phyloP scores from a whole-genome alignment of 2,113 vertebrate species.

The Delphinus delphis region DNA sequence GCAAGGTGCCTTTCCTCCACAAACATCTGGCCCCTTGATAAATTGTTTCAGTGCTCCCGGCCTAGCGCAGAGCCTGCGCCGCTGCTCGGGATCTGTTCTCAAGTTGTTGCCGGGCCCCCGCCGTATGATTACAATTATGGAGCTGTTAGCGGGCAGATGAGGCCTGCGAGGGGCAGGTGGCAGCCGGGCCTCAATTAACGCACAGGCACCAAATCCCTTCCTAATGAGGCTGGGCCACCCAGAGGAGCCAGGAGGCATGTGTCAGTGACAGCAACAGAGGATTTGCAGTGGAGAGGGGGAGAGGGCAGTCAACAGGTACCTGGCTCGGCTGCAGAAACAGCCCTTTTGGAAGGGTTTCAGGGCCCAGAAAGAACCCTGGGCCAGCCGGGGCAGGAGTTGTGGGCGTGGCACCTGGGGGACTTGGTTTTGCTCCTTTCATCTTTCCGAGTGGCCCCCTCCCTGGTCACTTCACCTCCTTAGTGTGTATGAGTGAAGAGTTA shows the following conservation, averaged over 20 bases:
- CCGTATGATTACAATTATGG: slow-evolving; percentile 86
- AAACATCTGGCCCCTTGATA: slow-evolving; percentile 83
- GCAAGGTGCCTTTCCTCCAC: slow-evolving; percentile 68
- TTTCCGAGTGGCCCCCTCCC: background rate
- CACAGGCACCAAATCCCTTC: slow-evolving; percentile 84
- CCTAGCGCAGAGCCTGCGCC: slow-evolving; percentile 55
- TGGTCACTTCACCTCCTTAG: background rate
- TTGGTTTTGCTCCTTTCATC: background rate
- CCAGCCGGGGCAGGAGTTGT: background rate
- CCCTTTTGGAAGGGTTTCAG: background rate
- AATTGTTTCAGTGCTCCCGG: slow-evolving; percentile 70
- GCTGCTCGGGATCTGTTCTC: slow-evolving; percentile 85
- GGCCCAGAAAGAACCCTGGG: background rate
- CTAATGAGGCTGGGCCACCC: slow-evolving; percentile 88
- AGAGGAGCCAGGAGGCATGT: slow-evolving; percentile 80
- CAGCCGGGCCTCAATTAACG: slow-evolving; percentile 85
- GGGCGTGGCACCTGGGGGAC: rapidly evolving
- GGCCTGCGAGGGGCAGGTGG: slow-evolving; percentile 86
- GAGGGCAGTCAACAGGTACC: slow-evolving; percentile 82
- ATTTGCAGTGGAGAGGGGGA: slow-evolving; percentile 62
- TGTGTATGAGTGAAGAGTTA: background rate
- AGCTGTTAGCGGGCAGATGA: slow-evolving; percentile 86
- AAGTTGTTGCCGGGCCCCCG: slow-evolving; percentile 80
- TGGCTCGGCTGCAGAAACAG: background rate
- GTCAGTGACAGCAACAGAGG: slow-evolving; percentile 75